Evolutionary conservation across 2,113 vertebrate genomes (phyloP).

Genomic region (Limnothrissa miodon): DNA sequence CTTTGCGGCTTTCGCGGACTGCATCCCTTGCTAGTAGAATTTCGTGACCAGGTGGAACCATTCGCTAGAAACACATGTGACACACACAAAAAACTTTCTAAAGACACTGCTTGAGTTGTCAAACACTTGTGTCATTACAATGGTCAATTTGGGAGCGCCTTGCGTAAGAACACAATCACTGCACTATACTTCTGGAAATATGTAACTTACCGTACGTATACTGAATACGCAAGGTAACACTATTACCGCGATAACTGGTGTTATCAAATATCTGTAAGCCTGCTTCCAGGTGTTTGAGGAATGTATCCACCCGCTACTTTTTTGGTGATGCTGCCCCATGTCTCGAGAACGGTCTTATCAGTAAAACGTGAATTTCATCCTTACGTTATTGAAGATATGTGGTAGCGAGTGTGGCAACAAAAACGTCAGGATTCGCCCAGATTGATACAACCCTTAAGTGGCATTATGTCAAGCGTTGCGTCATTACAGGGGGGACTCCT

Average conservation of each 20-base stretch:
- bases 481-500: conserved; percentile 3
- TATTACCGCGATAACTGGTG: conserved; percentile 23
- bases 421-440: background rate
- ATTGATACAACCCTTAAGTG: conserved; percentile 11
- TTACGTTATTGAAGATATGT: background rate
- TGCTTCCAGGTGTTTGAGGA: background rate
- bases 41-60: conserved; percentile 37
- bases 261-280: background rate
- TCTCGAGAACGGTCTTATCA: background rate
- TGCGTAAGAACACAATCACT: too few species aligned
- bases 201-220: conserved; percentile 54
- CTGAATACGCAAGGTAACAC: conserved; percentile 51
- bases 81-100: background rate
- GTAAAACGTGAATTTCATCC: conserved; percentile 3
- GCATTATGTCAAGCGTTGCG: conserved; percentile 14
- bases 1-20: conserved; percentile 46
- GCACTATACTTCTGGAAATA: background rate
- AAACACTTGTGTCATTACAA: background rate
- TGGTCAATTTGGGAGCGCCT: too few species aligned
- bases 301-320: background rate
- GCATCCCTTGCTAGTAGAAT: conserved; percentile 35
- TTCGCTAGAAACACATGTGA: conserved; percentile 48
- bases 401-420: background rate
- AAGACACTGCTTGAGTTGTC: background rate
- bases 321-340: background rate